Evolutionary conservation across 2,888 invertebrate genomes (phyloP), one percentile per base, ranked within the genome.

Genomic region (Drosophila rellima): DNA sequence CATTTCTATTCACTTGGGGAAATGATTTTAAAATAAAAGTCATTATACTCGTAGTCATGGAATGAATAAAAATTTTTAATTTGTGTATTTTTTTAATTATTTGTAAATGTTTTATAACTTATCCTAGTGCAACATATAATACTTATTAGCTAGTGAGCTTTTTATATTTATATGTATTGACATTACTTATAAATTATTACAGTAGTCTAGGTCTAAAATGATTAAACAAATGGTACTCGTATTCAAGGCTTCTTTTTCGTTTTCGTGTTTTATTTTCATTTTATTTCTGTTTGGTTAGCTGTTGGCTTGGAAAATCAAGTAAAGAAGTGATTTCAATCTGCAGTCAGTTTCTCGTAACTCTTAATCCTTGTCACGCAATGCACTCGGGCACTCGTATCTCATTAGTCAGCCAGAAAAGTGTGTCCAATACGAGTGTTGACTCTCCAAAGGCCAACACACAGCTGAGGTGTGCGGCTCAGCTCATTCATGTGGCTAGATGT

Each of bases 401-500:
- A 55, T 55, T 55, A 55, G 42, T 42, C 42, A 42, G 20, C 33
- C 42, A 20, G 42, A 15, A 29, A 54, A 11, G 11, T 20, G n/a
- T 11, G 31, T 42, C 6, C 31, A 18, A 54, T 42, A 31, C 7
- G 26, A 26, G 26, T 3, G 26, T 40, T 51, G 26, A 8, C 5
- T 18, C 18, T 18, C 40, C 18, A 18, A 11, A 1, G 39, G 17
- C 17, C 4, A n/a, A 23, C 3, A 50, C 18, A 29, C 17, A 40
- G 29, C 13, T 13, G 23, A 44, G 56, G 26, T 35, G 44, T 44
- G 33, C 15, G 55, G 42, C 33, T 44, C 20, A 44, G 42, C 11
- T 44, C 44, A 44, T 33, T 54, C 42, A 42, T 42, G 54, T 42
- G 55, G 55, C 44, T 55, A 15, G 55, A 39, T 29, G 8, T 29